Base-by-base conservation (phyloP, 2,113 vertebrate species). In the Mesitornis unicolor region DNA sequence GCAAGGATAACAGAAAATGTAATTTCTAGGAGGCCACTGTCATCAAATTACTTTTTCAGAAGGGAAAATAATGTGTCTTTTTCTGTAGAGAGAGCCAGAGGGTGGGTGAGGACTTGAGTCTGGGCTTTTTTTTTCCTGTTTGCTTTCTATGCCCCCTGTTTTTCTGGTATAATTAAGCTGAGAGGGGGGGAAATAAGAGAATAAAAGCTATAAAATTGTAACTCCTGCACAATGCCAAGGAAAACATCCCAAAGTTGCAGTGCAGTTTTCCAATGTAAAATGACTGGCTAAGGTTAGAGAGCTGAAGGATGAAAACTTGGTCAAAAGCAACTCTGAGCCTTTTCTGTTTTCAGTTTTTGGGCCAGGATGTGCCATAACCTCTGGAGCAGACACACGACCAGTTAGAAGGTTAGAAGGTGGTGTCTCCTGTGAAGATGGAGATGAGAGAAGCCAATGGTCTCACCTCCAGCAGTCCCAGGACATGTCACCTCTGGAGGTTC, bases 161-260 rank as follows among this genome's bases (percentile, higher is more conserved):
- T 59, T 69, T 63, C 40, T 84, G 53, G 3, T 10, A 35, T 7
- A 8, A 81, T 25, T 70, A 29, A 74, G 5, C 9, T 16, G 22
- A 19, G 20, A 8, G 16, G 25, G 21, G 5, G 42, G 28, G 21
- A 36, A 13, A 38, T 79, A 13, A 40, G 3, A 60, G 1, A 56
- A 16, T 19, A 77, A 67, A 67, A 83, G 18, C 33, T 84, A 15
- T 65, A 22, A 89, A 81, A 77, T 63, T 70, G 6, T 29, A 80
- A 73, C 3, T 11, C 60, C 5, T 60, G 61, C 7, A 6, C 10
- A 59, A 33, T 16, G 33, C 71, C 73, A 94, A 95, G 42, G 42
- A 84, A 92, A 93, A 77, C 19, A 76, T 80, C 90, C 28, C 67
- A 35, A 51, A 68, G 40, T 59, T 31, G 43, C 35, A n/a, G 36